Base-by-base conservation (phyloP, 2,113 vertebrate genomes). In the Toxotes chatareus region DNA sequence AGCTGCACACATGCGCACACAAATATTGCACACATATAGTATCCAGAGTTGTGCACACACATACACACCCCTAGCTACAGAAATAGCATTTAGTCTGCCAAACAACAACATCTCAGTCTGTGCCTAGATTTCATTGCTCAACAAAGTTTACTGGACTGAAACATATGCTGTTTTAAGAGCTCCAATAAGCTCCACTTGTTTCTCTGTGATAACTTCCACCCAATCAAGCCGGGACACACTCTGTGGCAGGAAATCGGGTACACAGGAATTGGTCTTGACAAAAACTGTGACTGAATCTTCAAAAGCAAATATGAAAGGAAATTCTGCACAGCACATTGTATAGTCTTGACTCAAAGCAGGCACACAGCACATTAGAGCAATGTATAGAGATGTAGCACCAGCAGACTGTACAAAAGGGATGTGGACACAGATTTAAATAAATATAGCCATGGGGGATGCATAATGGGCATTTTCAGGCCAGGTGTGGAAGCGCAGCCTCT, bases 401-500 rank as follows among this genome's bases (percentile, higher is more conserved):
- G 84, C 71, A 69, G 31, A 53, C 40, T 4, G 55, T 49, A 46
- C 36, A 73, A 71, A 62, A 49, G 56, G 55, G 75, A 55, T 47
- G 21, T 34, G 7, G 44, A 82, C 71, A 55, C 16, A 44, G 36
- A 82, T 88, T 82, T 84, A 68, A 86, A 85, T 84, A 88, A 86
- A 85, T 81, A 73, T 55, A 68, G 80, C 75, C 21, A 59, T 47
- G 65, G 40, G 73, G 83, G 62, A 64, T 71, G 47, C 74, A 82
- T 84, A 84, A 84, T 65, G 62, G 70, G 69, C 71, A 84, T 89
- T 88, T 88, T 84, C 72, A 84, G 72, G 75, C 38, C 83, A 88
- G 82, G 62, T 86, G 83, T 85, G 42, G 63, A 74, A 57, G 61
- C 3, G 1, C 63, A 69, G 47, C 46, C 7, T 77, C 31, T 27